A percentile compares a stretch with the other conserved stretches of the same genome.
Evolutionary conservation across 2,113 vertebrate species (phyloP).

Genomic region (Catagonus wagneri): DNA sequence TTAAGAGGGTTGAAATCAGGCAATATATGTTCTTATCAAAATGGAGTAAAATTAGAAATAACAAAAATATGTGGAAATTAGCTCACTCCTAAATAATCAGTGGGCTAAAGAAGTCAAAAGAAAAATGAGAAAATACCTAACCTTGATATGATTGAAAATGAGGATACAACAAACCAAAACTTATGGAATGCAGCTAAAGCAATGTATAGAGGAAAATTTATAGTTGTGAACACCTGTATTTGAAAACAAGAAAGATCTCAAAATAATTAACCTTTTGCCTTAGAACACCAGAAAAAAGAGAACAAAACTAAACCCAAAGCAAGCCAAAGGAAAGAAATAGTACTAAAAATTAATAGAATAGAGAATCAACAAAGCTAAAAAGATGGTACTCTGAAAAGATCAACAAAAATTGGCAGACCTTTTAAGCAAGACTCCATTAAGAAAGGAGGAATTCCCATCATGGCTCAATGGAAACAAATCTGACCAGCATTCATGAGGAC

Average conservation of each 20-base stretch:
- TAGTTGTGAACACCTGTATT: background rate
- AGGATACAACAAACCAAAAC: background rate
- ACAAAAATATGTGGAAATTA: background rate
- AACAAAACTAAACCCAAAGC: background rate
- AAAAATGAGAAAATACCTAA: background rate
- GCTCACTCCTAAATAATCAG: background rate
- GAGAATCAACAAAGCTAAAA: background rate
- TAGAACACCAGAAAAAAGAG: background rate
- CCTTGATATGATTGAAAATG: background rate
- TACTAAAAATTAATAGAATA: background rate
- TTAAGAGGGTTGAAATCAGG: background rate
- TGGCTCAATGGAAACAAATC: too few relatives aligned
- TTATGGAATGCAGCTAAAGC: background rate
- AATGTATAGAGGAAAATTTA: background rate
- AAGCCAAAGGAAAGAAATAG: background rate
- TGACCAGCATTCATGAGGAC: too few relatives aligned
- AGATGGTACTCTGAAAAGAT: background rate
- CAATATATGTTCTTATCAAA: background rate
- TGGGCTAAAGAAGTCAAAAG: slow-evolving; percentile 26
- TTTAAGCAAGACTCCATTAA: background rate
- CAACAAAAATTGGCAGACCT: background rate
- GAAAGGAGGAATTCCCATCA: too few relatives aligned
- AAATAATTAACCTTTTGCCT: background rate
- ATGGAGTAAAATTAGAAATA: slow-evolving; percentile 19
- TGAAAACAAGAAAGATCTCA: background rate